Conservation (phyloP, 2,113 vertebrate genomes). For the Hydrolagus affinis region DNA sequence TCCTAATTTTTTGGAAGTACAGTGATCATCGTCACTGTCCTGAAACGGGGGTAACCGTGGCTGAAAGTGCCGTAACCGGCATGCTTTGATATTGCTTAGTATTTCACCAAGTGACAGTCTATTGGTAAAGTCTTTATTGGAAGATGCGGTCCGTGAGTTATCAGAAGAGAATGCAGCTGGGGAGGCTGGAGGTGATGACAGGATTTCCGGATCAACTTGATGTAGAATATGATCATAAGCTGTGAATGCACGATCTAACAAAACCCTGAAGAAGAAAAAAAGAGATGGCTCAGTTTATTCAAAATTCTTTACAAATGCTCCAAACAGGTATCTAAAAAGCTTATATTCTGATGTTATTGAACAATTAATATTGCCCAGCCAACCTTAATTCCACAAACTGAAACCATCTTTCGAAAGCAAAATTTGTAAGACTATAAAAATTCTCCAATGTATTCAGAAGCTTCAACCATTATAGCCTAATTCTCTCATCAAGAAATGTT, state of each 20-base stretch:
- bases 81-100: slow-evolving; percentile 80
- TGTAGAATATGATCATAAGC: slow-evolving; percentile 66
- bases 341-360: not conserved
- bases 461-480: not conserved
- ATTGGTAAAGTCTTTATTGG: slow-evolving; percentile 71
- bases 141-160: slow-evolving; percentile 71
- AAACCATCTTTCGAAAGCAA: slow-evolving; percentile 1
- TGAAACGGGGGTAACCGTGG: slow-evolving; percentile 64
- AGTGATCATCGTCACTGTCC: slow-evolving; percentile 61
- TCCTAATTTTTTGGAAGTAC: slow-evolving; percentile 68
- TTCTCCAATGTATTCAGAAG: not conserved
- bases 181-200: slow-evolving; percentile 61
- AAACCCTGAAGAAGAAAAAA: slow-evolving; percentile 53
- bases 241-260: slow-evolving; percentile 78
- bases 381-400: not conserved
- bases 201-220: slow-evolving; percentile 73
- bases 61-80: slow-evolving; percentile 82
- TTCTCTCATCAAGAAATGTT: not conserved
- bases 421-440: not conserved
- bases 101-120: slow-evolving; percentile 75
- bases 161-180: slow-evolving; percentile 61
- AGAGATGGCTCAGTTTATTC: not conserved
- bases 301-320: not conserved
- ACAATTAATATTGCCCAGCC: not conserved
- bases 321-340: too few relatives aligned